Evolutionary conservation across 2,113 vertebrate genomes (phyloP), one percentile per base, ranked within the genome.

Genomic region (Tenrec ecaudatus): DNA sequence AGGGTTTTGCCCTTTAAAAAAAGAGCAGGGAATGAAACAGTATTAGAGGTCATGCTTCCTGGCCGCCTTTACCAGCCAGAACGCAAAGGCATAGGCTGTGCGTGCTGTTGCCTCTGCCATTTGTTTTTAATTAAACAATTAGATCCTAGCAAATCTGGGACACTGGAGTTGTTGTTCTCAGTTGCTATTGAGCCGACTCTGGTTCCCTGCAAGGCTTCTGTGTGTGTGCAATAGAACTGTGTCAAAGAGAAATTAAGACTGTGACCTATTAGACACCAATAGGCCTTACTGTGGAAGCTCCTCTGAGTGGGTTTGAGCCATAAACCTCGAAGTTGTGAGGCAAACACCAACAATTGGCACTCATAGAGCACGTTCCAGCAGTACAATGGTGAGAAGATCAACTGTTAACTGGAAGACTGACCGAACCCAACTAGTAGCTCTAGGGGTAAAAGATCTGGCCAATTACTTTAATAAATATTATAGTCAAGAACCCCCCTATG

Each of bases 1-100:
- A 94, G 95, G 80, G 2, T 84, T 97, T 95, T 97, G 77, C 85
- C 91, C 91, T 97, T 97, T 60, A 87, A 96, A 95, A 53, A 95
- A 90, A 79, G 90, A 96, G 86, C 69, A 98, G 89, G 93, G 86
- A 97, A 96, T 89, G 47, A 96, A 95, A n/a, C 89, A 90, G 93
- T 77, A 91, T 96, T 91, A 96, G 68, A 96, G 29, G 31, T 33
- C 88, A 94, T 97, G 95, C 77, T 16, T 91, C 53, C 71, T 66
- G 91, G 69, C 80, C 77, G 85, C 79, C 58, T 86, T 77, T 17
- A 58, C 23, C 62, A 60, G 29, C 84, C 86, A 43, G 85, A 58
- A 91, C 58, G 71, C 1, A 91, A 88, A 92, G 71, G 90, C 88
- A 73, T 29, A 57, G 88, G n/a, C 47, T 53, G 9, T 14, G 58